phyloP scores from a whole-genome alignment of 2,888 invertebrate species.

The Gari tellinella region DNA sequence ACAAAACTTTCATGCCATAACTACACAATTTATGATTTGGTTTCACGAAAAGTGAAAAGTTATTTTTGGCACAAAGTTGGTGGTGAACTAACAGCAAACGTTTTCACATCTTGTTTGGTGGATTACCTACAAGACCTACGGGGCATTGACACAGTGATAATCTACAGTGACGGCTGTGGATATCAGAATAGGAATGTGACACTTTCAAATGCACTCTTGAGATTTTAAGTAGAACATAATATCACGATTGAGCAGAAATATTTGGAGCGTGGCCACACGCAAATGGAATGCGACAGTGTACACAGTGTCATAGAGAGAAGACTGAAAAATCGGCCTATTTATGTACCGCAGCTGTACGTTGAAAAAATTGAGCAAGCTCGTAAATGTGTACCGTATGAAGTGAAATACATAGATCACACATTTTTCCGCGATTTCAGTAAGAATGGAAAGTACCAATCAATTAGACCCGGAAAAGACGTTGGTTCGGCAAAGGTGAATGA shows the following conservation, averaged over 20 bases:
- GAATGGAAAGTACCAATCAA: no score
- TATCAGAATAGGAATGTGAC: background rate
- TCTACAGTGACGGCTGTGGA: slow-evolving; percentile 12
- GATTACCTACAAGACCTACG: slow-evolving; percentile 21
- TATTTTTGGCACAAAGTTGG: slow-evolving; percentile 59
- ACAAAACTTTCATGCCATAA: slow-evolving; percentile 50
- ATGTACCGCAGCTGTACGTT: no score
- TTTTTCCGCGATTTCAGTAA: no score
- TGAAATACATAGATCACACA: no score
- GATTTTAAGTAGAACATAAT: slow-evolving; percentile 18
- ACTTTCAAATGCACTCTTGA: slow-evolving; percentile 43
- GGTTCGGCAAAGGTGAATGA: no score
- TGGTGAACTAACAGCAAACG: slow-evolving; percentile 43
- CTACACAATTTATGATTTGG: slow-evolving; percentile 41
- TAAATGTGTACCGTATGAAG: no score
- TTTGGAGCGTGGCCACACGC: slow-evolving; percentile 53
- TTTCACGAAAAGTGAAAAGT: slow-evolving; percentile 18
- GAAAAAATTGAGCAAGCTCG: no score
- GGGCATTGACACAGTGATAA: slow-evolving; percentile 29
- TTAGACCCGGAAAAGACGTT: no score
- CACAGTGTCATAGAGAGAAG: slow-evolving; percentile 51
- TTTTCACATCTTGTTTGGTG: slow-evolving; percentile 35
- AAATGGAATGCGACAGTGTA: slow-evolving; percentile 58
- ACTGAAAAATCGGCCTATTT: no score
- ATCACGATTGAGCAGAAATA: slow-evolving; percentile 48